phyloP scores from a whole-genome alignment of 2,888 invertebrate genomes.

The Macaria liturata region DNA sequence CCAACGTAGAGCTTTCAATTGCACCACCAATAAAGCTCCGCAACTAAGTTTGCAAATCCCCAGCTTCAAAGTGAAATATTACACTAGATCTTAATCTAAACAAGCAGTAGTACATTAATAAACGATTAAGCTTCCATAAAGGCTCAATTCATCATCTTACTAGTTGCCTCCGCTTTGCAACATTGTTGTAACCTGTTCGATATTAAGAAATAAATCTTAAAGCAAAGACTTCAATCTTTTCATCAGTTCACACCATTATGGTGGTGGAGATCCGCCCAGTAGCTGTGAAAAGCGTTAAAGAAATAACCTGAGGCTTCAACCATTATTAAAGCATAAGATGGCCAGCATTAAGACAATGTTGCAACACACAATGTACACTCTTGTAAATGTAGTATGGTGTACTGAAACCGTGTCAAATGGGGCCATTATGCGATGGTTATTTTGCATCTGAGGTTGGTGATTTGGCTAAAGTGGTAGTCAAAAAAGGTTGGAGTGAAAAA shows the following conservation, averaged over 20 bases:
- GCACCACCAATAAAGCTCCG: too few relatives aligned
- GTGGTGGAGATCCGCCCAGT: slow-evolving; percentile 16
- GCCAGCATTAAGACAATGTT: slow-evolving; percentile 9
- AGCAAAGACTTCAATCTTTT: slow-evolving; percentile 15
- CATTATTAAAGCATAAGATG: slow-evolving; percentile 11
- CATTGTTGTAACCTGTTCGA: slow-evolving; percentile 7
- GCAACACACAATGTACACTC: background rate
- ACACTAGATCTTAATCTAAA: slow-evolving; percentile 4
- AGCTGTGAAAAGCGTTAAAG: slow-evolving; percentile 14
- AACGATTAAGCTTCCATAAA: slow-evolving; percentile 10
- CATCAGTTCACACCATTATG: slow-evolving; percentile 21
- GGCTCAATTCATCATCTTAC: background rate
- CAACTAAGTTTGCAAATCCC: background rate
- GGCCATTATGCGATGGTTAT: too few relatives aligned
- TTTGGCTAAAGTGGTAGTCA: too few relatives aligned
- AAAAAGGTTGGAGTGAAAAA: too few relatives aligned
- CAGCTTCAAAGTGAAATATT: slow-evolving; percentile 5
- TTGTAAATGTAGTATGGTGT: too few relatives aligned
- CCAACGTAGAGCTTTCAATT: too few relatives aligned
- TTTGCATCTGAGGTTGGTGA: too few relatives aligned
- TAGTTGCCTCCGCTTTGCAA: slow-evolving; percentile 11
- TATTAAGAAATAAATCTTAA: slow-evolving; percentile 23
- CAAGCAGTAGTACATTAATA: slow-evolving; percentile 7
- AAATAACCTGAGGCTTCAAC: slow-evolving; percentile 14
- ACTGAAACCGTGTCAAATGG: too few relatives aligned